phyloP scores from a whole-genome alignment of 2,113 vertebrate species.

The Erinaceus europaeus region DNA sequence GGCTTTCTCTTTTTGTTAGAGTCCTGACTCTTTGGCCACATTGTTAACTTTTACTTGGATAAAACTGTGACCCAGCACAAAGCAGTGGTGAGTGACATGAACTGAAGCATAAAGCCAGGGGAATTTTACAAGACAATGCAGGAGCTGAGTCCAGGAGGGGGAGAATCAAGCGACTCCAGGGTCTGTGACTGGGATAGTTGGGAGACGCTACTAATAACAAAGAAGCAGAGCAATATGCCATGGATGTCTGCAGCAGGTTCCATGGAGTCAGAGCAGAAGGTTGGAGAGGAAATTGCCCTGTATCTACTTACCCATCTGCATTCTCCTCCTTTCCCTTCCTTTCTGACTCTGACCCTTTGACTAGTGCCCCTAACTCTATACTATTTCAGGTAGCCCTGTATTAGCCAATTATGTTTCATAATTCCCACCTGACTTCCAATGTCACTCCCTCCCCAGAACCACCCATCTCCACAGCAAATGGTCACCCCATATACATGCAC shows the following conservation, averaged over 20 bases:
- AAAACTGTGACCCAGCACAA: background rate
- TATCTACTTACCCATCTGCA: fast-evolving
- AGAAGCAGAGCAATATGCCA: fast-evolving
- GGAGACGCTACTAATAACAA: background rate
- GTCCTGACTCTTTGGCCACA: background rate
- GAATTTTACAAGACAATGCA: fast-evolving
- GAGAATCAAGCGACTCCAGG: fast-evolving
- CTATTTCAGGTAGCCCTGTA: too few relatives aligned
- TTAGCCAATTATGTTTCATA: fast-evolving
- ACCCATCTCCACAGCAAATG: fast-evolving
- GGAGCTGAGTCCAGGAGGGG: fast-evolving
- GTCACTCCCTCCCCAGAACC: background rate
- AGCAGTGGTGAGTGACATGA: background rate
- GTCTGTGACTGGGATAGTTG: background rate
- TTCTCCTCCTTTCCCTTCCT: background rate
- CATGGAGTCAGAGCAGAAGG: background rate
- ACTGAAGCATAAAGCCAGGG: fast-evolving
- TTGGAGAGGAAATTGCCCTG: background rate
- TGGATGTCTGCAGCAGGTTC: fast-evolving
- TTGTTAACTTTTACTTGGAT: too few relatives aligned
- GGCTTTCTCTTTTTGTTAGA: background rate
- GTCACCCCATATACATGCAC: fast-evolving
- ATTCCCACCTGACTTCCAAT: too few relatives aligned
- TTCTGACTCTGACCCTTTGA: fast-evolving
- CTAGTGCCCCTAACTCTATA: fast-evolving